Conservation (phyloP, 1,140 invertebrate species). For the Lethrus apterus region DNA sequence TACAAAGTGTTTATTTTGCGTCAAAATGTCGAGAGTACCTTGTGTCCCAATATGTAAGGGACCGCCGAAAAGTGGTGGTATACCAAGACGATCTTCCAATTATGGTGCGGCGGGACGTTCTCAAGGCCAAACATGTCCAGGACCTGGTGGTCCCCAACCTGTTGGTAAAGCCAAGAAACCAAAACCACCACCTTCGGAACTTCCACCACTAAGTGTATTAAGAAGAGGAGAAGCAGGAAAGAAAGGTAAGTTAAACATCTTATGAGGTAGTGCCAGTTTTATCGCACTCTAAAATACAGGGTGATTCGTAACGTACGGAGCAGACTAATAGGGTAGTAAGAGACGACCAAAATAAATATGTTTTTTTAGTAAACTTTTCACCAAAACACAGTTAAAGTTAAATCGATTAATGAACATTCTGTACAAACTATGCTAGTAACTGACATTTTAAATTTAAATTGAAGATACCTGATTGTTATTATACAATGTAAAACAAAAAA, state of each 20-base stretch:
- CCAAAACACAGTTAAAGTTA: background rate
- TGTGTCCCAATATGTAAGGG: background rate
- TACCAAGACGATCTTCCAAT: background rate
- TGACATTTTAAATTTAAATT: too few species aligned
- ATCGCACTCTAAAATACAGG: background rate
- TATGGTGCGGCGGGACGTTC: background rate
- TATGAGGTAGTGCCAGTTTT: background rate
- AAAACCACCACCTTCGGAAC: background rate
- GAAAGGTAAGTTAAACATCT: background rate
- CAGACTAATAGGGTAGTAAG: background rate
- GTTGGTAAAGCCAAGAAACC: constrained; percentile 3
- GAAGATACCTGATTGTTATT: too few species aligned
- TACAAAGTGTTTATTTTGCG: too few species aligned
- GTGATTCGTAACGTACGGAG: background rate
- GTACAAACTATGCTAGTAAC: too few species aligned
- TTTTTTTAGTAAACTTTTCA: background rate
- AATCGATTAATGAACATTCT: background rate
- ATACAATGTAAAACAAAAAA: too few species aligned
- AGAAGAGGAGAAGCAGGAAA: background rate
- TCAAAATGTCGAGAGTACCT: constrained; percentile 9
- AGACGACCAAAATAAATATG: background rate
- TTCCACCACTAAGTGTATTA: constrained; percentile 3
- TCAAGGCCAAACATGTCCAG: background rate
- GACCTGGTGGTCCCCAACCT: too few species aligned
- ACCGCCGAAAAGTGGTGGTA: constrained; percentile 4